Percentiles rank a stretch among this genome's conserved stretches.
phyloP scores from a whole-genome alignment of 2,797 vertebrate species.

The Heteromormyrus szaboi region DNA sequence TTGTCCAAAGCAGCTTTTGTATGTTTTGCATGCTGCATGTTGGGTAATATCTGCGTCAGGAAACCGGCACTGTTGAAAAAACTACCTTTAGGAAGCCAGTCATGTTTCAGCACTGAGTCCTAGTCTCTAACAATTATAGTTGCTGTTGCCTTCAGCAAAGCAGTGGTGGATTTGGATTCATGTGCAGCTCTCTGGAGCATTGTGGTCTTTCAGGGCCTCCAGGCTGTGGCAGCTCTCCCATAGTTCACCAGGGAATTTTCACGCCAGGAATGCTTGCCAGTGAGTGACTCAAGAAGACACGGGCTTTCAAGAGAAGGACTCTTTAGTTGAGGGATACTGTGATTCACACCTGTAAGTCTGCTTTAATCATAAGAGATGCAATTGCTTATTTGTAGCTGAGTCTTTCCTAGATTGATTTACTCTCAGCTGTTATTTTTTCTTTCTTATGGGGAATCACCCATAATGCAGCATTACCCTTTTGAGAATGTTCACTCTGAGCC shows the following conservation, averaged over 20 bases:
- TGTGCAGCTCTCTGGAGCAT: neutral
- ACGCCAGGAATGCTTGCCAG: neutral
- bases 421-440: neutral
- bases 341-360: neutral
- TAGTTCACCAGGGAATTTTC: neutral
- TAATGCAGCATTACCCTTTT: neutral
- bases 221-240: neutral
- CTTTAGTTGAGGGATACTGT: neutral
- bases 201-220: neutral
- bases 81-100: neutral
- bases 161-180: neutral
- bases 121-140: neutral
- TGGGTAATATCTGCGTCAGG: neutral
- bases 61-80: neutral
- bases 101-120: neutral
- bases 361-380: neutral
- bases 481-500: neutral
- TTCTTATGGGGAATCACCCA: neutral
- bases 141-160: neutral
- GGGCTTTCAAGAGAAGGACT: neutral
- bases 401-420: neutral
- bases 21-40: neutral
- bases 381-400: neutral
- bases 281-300: neutral
- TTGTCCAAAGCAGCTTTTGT: neutral